A percentile compares a stretch with the other conserved stretches of the same genome.
Evolutionary conservation across 2,888 invertebrate genomes (phyloP).

Genomic region (Neuroscelio doddi): DNA sequence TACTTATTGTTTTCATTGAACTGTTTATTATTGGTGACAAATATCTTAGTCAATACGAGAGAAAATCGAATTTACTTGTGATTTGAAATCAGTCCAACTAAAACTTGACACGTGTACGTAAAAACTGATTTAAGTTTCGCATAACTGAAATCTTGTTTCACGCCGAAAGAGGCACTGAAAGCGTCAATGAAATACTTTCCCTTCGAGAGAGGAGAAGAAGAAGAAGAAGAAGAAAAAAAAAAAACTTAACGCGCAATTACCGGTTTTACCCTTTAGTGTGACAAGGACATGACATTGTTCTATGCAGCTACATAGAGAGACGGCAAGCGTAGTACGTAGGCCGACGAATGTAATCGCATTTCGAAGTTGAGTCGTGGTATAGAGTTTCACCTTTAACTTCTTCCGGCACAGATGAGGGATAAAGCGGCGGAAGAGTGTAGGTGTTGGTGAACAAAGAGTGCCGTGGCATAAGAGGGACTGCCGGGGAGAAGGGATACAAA

Average conservation of each 20-base stretch:
- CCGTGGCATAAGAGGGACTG: no score
- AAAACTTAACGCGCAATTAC: slow-evolving; percentile 44
- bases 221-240: no score
- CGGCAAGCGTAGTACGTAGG: neutral
- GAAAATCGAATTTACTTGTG: no score
- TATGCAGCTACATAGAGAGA: slow-evolving; percentile 6
- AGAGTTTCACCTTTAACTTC: slow-evolving; percentile 44
- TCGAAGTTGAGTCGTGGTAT: slow-evolving; percentile 35
- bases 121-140: slow-evolving; percentile 19
- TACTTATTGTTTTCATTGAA: no score
- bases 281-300: slow-evolving; percentile 24
- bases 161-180: slow-evolving; percentile 42
- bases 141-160: slow-evolving; percentile 32
- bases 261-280: slow-evolving; percentile 36
- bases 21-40: no score
- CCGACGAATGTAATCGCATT: slow-evolving; percentile 43
- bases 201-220: slow-evolving; percentile 23
- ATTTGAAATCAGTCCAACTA: no score
- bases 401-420: slow-evolving; percentile 23
- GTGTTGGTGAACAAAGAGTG: neutral
- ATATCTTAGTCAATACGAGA: no score
- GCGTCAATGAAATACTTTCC: slow-evolving; percentile 37
- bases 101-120: no score
- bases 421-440: slow-evolving; percentile 8
- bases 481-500: slow-evolving; percentile 8